Evolutionary conservation across 2,888 invertebrate species (phyloP).

Genomic region (Rotaria socialis): DNA sequence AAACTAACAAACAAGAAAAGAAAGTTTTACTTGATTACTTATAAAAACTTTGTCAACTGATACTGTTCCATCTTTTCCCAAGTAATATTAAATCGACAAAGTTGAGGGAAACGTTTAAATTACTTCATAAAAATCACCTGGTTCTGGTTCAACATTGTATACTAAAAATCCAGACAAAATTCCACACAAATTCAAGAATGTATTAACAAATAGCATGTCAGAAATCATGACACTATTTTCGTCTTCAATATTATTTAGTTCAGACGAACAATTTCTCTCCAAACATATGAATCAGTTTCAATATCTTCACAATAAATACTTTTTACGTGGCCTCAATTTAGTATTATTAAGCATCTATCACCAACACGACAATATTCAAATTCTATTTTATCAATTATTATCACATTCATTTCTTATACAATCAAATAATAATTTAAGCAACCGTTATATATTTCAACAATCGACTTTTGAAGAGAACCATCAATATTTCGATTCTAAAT

Average conservation of each 20-base stretch:
- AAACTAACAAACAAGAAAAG: no score
- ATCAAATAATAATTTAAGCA: neutral
- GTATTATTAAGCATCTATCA: constrained; percentile 87
- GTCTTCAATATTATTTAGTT: constrained; percentile 68
- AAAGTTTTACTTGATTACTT: no score
- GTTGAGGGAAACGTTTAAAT: no score
- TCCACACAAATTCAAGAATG: no score
- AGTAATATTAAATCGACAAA: no score
- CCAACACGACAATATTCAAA: constrained; percentile 87
- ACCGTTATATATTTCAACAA: constrained; percentile 90
- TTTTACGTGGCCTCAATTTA: constrained; percentile 87
- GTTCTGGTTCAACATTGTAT: no score
- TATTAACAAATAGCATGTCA: no score
- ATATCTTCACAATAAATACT: constrained; percentile 95
- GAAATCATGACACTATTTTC: no score
- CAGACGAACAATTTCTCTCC: constrained; percentile 96
- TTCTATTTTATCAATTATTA: constrained; percentile 97
- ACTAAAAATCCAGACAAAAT: no score
- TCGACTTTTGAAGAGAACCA: constrained; percentile 95
- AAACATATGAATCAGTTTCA: constrained; percentile 84
- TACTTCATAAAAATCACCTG: no score
- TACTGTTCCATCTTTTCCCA: no score
- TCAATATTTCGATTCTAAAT: constrained; percentile 78
- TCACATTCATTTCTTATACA: constrained; percentile 87
- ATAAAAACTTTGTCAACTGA: no score